Conservation (phyloP, 2,113 vertebrate genomes). For the Suricata suricatta region DNA sequence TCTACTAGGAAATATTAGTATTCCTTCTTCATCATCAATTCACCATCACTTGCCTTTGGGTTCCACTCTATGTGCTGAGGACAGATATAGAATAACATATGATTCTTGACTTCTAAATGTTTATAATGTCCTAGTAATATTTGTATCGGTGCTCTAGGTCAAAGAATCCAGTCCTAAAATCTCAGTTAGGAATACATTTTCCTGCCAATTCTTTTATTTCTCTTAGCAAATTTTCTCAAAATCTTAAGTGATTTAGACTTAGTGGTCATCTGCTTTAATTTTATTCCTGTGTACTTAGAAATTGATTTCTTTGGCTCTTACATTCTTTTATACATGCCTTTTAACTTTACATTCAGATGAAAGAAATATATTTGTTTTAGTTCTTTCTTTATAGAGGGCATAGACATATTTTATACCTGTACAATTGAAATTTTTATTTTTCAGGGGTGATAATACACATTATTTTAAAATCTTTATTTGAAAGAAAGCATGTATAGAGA, state of each 20-base stretch:
- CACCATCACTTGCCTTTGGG: background rate
- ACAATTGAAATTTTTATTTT: background rate
- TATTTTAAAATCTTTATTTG: background rate
- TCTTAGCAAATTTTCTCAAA: conserved; percentile 19
- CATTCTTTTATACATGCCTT: background rate
- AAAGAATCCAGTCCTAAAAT: background rate
- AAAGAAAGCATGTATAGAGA: background rate
- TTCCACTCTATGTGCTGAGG: background rate
- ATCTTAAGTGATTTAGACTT: background rate
- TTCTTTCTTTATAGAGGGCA: background rate
- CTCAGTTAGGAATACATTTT: background rate
- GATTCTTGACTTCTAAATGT: background rate
- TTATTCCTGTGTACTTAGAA: background rate
- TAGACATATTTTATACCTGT: background rate
- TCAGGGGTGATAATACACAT: background rate
- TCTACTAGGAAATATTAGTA: background rate
- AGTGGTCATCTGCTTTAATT: background rate
- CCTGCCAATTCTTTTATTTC: background rate
- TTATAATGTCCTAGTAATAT: background rate
- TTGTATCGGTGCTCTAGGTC: background rate
- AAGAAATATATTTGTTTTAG: background rate
- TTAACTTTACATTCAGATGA: background rate
- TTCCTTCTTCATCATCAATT: background rate
- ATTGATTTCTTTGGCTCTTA: background rate
- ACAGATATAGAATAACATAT: rapidly evolving